phyloP scores from a whole-genome alignment of 2,113 vertebrate genomes.

The Cettia cetti region DNA sequence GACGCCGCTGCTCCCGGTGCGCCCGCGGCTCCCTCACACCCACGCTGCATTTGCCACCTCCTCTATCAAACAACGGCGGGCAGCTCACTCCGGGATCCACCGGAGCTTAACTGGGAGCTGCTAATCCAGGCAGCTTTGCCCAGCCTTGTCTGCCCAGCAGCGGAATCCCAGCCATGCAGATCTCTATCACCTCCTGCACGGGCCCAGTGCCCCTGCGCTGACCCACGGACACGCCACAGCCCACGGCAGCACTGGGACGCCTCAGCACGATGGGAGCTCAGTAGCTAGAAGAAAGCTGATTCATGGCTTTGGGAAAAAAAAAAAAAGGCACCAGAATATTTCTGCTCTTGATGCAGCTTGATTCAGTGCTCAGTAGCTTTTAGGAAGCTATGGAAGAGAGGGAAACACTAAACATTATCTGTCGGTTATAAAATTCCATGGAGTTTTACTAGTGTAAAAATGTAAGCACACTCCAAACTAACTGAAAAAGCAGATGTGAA shows the following conservation, averaged over 20 bases:
- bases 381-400: not conserved
- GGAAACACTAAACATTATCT: slow-evolving; percentile 17
- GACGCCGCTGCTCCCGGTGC: no score
- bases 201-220: not conserved
- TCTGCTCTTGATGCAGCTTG: not conserved
- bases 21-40: not conserved
- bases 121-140: not conserved
- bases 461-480: not conserved
- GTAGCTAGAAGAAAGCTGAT: not conserved
- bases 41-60: not conserved
- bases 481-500: slow-evolving; percentile 43
- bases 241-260: fast-evolving
- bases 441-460: not conserved
- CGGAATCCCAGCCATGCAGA: not conserved
- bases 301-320: not conserved
- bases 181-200: not conserved
- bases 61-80: not conserved
- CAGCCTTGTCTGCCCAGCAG: not conserved
- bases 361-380: not conserved
- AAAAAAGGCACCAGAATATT: not conserved
- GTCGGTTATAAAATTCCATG: not conserved
- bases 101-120: not conserved
- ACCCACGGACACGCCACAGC: not conserved
- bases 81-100: not conserved
- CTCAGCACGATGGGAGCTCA: not conserved